Evolutionary conservation across 2,888 invertebrate genomes (phyloP).

Genomic region (Platycnemis pennipes): DNA sequence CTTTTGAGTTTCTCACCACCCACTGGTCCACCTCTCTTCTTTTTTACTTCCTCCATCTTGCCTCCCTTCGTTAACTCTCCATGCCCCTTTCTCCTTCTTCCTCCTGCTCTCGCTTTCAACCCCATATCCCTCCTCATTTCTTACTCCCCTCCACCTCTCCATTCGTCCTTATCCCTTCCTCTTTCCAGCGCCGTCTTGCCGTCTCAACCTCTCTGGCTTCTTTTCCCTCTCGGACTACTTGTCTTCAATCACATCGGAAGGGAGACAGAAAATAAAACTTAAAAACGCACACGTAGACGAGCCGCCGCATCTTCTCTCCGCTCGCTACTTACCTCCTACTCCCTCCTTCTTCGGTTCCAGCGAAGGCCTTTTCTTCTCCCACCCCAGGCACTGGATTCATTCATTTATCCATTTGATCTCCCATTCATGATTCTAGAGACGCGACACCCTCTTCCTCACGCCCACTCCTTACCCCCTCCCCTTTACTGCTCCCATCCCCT

Average conservation of each 20-base stretch:
- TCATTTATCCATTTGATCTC: conserved; percentile 36
- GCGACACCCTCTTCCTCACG: not conserved
- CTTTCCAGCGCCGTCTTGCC: not conserved
- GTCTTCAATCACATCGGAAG: not conserved
- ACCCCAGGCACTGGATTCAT: conserved; percentile 6
- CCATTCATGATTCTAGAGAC: not conserved
- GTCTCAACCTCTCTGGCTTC: not conserved
- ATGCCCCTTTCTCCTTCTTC: conserved; percentile 18
- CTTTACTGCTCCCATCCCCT: not conserved
- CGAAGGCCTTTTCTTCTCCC: not conserved
- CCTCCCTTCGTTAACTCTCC: conserved; percentile 24
- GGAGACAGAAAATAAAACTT: not conserved
- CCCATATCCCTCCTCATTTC: no score
- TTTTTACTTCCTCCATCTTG: not conserved
- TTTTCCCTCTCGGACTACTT: not conserved
- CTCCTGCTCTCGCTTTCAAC: not conserved
- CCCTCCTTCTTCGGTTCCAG: not conserved
- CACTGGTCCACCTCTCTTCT: not conserved
- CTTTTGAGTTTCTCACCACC: conserved; percentile 10
- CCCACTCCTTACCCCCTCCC: not conserved
- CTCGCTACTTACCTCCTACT: not conserved
- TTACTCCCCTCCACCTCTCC: not conserved
- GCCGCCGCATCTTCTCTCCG: not conserved
- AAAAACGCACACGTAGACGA: not conserved
- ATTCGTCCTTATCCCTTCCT: not conserved